A percentile compares a stretch with the other conserved stretches of the same genome.
phyloP scores from a whole-genome alignment of 1,140 invertebrate species.

The Euura saliciscinereae region DNA sequence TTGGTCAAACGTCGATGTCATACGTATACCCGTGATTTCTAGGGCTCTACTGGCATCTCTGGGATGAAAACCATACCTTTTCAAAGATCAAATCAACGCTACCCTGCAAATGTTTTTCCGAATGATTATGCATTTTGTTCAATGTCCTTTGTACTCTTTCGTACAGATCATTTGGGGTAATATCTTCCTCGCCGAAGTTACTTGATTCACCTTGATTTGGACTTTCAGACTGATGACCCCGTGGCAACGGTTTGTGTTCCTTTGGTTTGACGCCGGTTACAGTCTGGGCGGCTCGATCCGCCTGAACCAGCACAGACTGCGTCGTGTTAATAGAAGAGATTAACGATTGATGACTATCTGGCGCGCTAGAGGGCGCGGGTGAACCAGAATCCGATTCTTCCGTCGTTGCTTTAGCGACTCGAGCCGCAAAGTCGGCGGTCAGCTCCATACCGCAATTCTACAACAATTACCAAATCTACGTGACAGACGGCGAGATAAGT shows the following conservation, averaged over 20 bases:
- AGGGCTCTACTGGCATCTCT: too few species aligned
- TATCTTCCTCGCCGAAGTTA: conserved; percentile 65
- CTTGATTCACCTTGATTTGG: conserved; percentile 66
- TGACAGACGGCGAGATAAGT: conserved; percentile 45
- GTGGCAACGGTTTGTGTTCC: conserved; percentile 40
- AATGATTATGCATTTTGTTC: conserved; percentile 92
- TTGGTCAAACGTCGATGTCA: too few species aligned
- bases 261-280: conserved; percentile 21
- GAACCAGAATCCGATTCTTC: conserved; percentile 33
- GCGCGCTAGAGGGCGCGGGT: conserved; percentile 8
- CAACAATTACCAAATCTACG: conserved; percentile 52
- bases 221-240: conserved; percentile 64
- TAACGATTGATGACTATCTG: conserved; percentile 31
- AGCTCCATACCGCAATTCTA: conserved; percentile 45
- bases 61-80: conserved; percentile 61
- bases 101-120: conserved; percentile 76
- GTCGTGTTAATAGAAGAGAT: conserved; percentile 26
- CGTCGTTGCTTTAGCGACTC: conserved; percentile 46
- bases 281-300: not conserved
- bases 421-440: conserved; percentile 49
- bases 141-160: conserved; percentile 87
- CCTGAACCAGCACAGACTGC: conserved; percentile 19
- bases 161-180: conserved; percentile 75
- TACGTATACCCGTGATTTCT: too few species aligned
- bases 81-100: conserved; percentile 93